Conservation (phyloP, 2,113 vertebrate species). For the Passer montanus region DNA sequence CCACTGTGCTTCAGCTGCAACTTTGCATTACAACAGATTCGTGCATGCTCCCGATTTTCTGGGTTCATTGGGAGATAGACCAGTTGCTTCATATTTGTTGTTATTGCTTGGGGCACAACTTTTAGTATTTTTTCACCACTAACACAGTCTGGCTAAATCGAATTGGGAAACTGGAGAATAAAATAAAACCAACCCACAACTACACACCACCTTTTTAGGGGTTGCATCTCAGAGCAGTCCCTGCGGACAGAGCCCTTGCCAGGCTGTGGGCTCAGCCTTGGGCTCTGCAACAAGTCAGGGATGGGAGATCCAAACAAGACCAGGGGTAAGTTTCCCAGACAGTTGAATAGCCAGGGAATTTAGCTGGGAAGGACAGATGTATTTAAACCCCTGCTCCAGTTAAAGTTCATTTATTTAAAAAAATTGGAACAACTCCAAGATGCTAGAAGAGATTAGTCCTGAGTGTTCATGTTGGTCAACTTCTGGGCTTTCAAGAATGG, state of each 20-base stretch:
- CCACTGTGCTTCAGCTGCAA: fast-evolving
- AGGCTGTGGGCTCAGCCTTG: fast-evolving
- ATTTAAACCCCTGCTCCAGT: not conserved
- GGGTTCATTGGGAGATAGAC: not conserved
- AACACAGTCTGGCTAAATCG: not conserved
- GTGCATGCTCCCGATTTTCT: not conserved
- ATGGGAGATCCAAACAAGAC: not conserved
- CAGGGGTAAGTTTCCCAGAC: not conserved
- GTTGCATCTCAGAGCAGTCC: not conserved
- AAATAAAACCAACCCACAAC: not conserved
- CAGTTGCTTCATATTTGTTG: fast-evolving
- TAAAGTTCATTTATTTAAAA: not conserved
- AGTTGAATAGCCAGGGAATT: not conserved
- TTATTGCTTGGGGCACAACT: not conserved
- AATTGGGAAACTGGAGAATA: not conserved
- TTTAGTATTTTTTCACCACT: not conserved
- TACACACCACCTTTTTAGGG: not conserved
- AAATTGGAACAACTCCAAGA: not conserved
- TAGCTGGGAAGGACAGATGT: not conserved
- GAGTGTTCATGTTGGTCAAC: not conserved
- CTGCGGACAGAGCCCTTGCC: not conserved
- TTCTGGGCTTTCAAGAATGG: not conserved
- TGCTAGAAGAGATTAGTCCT: not conserved
- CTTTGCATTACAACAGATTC: not conserved
- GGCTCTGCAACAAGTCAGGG: not conserved